Evolutionary conservation across 1,140 invertebrate genomes (phyloP).

Genomic region (Diachasmimorpha longicaudata): DNA sequence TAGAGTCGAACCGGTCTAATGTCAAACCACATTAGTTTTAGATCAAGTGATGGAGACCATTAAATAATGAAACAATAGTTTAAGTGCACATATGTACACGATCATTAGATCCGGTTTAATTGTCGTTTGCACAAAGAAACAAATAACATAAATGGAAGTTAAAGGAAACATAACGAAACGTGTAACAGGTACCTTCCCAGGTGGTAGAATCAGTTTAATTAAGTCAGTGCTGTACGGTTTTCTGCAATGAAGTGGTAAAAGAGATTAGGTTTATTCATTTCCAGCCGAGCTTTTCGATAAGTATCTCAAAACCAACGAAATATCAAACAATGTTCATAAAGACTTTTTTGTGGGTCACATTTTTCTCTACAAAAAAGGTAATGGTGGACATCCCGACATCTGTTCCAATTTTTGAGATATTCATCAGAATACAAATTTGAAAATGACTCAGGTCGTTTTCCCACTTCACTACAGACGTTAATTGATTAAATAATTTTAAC

Average conservation of each 20-base stretch:
- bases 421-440: too few species aligned
- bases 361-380: too few species aligned
- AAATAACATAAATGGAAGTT: neutral
- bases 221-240: slow-evolving; percentile 1
- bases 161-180: slow-evolving; percentile 24
- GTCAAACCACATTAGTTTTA: slow-evolving; percentile 10
- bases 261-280: too few species aligned
- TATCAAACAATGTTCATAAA: too few species aligned
- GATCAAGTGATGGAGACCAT: neutral
- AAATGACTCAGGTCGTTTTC: too few species aligned
- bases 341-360: too few species aligned
- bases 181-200: slow-evolving; percentile 33
- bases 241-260: too few species aligned
- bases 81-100: slow-evolving; percentile 17
- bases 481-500: neutral
- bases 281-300: too few species aligned
- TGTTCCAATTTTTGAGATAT: too few species aligned
- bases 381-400: too few species aligned
- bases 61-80: slow-evolving; percentile 11
- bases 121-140: slow-evolving; percentile 46
- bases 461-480: too few species aligned
- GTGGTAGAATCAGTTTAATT: slow-evolving; percentile 2
- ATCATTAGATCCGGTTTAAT: slow-evolving; percentile 27
- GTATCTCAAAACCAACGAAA: too few species aligned
- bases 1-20: slow-evolving; percentile 19